Evolutionary conservation across 2,113 vertebrate species (phyloP).

Genomic region (Taurulus bubalis): DNA sequence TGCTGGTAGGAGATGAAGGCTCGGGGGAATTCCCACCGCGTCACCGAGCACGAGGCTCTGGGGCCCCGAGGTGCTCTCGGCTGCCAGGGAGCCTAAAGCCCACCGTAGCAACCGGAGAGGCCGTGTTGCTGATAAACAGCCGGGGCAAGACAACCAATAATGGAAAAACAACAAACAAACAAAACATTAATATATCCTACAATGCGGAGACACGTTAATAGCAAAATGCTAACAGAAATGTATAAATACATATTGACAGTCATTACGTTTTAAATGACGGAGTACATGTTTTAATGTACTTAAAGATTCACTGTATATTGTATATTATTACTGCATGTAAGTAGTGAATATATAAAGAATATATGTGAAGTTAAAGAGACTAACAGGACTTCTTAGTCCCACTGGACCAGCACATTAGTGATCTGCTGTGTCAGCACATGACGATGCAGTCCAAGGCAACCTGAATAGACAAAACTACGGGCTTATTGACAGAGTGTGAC

Average conservation of each 20-base stretch:
- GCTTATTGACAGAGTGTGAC: slow-evolving; percentile 69
- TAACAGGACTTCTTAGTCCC: slow-evolving; percentile 1
- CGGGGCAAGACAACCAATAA: slow-evolving; percentile 18
- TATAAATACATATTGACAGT: background rate
- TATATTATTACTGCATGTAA: background rate
- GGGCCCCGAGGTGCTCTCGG: slow-evolving; percentile 58
- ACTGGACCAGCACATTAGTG: slow-evolving; percentile 56
- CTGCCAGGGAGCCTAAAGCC: slow-evolving; percentile 59
- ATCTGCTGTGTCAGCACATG: slow-evolving; percentile 70
- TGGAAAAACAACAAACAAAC: slow-evolving; percentile 55
- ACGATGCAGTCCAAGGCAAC: slow-evolving; percentile 63
- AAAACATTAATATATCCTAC: slow-evolving; percentile 5
- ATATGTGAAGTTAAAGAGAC: background rate
- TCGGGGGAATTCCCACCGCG: slow-evolving; percentile 70
- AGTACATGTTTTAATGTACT: background rate
- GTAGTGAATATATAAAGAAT: background rate
- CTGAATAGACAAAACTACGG: slow-evolving; percentile 76
- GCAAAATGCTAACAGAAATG: background rate
- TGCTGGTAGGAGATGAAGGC: slow-evolving; percentile 43
- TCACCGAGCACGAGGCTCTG: slow-evolving; percentile 66
- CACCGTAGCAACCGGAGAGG: slow-evolving; percentile 66
- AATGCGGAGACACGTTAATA: background rate
- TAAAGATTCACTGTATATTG: background rate
- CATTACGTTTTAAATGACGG: background rate
- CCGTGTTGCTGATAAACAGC: slow-evolving; percentile 60